These are phyloP conservation scores for Sitodiplosis mosellana DNA, from an alignment of 1,140 invertebrate genomes.

Conservation along the genomic window DNA sequence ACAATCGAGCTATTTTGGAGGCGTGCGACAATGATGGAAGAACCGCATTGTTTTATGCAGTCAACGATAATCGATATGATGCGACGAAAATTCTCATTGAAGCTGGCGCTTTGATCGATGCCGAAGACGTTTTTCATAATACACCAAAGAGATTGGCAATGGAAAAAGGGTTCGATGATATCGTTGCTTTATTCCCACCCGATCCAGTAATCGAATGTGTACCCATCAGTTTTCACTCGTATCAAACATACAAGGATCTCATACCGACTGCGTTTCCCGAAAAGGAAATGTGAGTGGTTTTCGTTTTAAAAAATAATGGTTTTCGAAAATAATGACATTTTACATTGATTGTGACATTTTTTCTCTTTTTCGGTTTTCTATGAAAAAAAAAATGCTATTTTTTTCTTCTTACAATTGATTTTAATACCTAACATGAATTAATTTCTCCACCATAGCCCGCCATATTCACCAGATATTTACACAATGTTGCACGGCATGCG, in stretches of 20 bases:
- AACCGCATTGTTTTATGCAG: conserved; percentile 29
- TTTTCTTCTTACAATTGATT: neutral
- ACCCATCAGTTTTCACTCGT: conserved; percentile 11
- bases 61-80: conserved; percentile 22
- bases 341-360: neutral
- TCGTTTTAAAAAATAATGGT: too few relatives aligned
- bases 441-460: conserved; percentile 15
- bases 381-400: neutral
- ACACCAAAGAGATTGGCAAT: conserved; percentile 26
- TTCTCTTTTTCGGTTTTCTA: neutral
- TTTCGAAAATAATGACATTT: too few relatives aligned
- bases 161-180: conserved; percentile 22
- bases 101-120: conserved; percentile 16
- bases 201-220: conserved; percentile 10
- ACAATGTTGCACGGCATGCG: conserved; percentile 22
- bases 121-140: conserved; percentile 25
- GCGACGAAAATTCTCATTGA: conserved; percentile 25
- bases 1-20: conserved; percentile 19
- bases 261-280: conserved; percentile 20
- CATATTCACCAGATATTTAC: conserved; percentile 26
- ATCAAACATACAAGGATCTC: conserved; percentile 16
- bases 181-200: conserved; percentile 23
- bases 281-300: conserved; percentile 6
- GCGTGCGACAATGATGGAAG: conserved; percentile 27
- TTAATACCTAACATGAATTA: neutral